Conservation (phyloP, 1,140 invertebrate species). For the Drosophila pseudoobscura region DNA sequence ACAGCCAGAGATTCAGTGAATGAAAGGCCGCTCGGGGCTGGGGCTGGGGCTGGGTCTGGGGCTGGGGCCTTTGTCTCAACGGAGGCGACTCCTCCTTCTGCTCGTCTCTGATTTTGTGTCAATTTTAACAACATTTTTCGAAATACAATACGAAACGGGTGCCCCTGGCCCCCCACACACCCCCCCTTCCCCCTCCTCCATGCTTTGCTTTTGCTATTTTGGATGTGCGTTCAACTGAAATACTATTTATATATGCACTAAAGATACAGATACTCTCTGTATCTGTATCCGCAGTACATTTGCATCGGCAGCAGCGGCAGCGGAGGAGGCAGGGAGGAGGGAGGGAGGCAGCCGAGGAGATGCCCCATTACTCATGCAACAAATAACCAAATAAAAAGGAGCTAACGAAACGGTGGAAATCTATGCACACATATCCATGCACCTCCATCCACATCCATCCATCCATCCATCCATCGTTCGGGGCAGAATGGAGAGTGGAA, state of each 20-base stretch:
- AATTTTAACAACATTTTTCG: slow-evolving; percentile 65
- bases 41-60: too few species aligned
- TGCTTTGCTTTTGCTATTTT: slow-evolving; percentile 65
- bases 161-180: not conserved
- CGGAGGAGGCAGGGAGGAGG: too few species aligned
- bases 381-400: slow-evolving; percentile 45
- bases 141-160: slow-evolving; percentile 65
- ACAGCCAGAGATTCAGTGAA: slow-evolving; percentile 18
- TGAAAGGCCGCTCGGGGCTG: slow-evolving; percentile 32
- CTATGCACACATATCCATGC: slow-evolving; percentile 45
- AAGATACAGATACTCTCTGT: slow-evolving; percentile 49
- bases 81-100: not conserved
- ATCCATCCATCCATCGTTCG: slow-evolving; percentile 15
- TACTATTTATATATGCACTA: slow-evolving; percentile 79
- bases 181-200: not conserved
- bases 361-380: slow-evolving; percentile 70
- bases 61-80: slow-evolving; percentile 41
- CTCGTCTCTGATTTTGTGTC: slow-evolving; percentile 60
- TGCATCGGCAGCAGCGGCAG: slow-evolving; percentile 52
- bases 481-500: slow-evolving; percentile 54
- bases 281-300: slow-evolving; percentile 48
- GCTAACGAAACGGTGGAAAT: slow-evolving; percentile 43
- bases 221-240: slow-evolving; percentile 78
- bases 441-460: too few species aligned
- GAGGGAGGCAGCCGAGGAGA: slow-evolving; percentile 8